Evolutionary conservation across 2,113 vertebrate species (phyloP).

Genomic region (Heterochromis multidens): DNA sequence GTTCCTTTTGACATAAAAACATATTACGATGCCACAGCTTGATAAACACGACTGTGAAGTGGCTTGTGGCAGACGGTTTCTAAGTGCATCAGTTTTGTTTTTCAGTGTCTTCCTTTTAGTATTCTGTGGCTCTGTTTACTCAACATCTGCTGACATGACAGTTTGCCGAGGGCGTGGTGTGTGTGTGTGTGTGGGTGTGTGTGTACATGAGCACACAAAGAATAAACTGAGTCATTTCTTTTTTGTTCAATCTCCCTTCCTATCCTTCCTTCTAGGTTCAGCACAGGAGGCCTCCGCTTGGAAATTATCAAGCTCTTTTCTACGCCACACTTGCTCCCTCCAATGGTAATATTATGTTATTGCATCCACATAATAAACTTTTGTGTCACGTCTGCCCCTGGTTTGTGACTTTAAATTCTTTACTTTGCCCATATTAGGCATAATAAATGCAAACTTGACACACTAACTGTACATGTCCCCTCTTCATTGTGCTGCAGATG

Average conservation of each 20-base stretch:
- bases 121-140: not conserved
- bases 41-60: not conserved
- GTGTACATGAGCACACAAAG: not conserved
- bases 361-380: not conserved
- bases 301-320: slow-evolving; percentile 30
- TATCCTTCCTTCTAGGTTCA: slow-evolving; percentile 20
- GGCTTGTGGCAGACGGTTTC: not conserved
- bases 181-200: not conserved
- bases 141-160: not conserved
- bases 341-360: slow-evolving; percentile 56
- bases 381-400: not conserved
- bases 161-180: slow-evolving; percentile 21
- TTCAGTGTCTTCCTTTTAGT: not conserved
- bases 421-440: not conserved
- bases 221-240: not conserved
- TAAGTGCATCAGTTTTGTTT: not conserved
- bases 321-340: slow-evolving; percentile 63
- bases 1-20: not conserved
- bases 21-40: not conserved
- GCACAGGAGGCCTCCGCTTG: not conserved
- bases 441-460: not conserved
- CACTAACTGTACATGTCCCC: not conserved
- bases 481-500: slow-evolving; percentile 63
- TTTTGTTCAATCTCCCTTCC: not conserved
- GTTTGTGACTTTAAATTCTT: not conserved